Percentiles rank a stretch among this genome's conserved stretches.
Conservation (phyloP, 2,888 invertebrate species). For the Drosophila rubida region DNA sequence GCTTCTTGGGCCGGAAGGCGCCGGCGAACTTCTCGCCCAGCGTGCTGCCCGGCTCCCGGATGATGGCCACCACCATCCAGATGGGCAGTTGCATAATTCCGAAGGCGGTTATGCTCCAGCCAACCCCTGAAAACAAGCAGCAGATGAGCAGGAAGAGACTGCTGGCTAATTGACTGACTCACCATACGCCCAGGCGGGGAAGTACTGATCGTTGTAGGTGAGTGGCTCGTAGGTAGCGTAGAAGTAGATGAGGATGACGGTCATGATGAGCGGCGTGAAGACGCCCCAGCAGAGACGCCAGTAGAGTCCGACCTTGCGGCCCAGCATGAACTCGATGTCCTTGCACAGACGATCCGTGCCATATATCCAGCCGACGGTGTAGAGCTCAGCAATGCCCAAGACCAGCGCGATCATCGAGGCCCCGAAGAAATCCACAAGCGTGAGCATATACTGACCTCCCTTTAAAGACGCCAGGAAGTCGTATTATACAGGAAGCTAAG, state of each 20-base stretch:
- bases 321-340: slow-evolving; percentile 93
- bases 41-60: slow-evolving; percentile 79
- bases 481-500: background rate
- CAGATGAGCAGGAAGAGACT: background rate
- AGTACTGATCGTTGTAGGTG: slow-evolving; percentile 87
- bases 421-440: slow-evolving; percentile 90
- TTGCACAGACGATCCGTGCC: slow-evolving; percentile 88
- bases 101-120: slow-evolving; percentile 86
- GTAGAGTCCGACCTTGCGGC: slow-evolving; percentile 88
- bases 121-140: slow-evolving; percentile 73
- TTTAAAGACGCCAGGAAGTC: slow-evolving; percentile 67
- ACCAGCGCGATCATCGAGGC: slow-evolving; percentile 91
- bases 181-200: slow-evolving; percentile 89
- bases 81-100: slow-evolving; percentile 86
- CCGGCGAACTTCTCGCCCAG: slow-evolving; percentile 82
- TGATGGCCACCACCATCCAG: slow-evolving; percentile 82
- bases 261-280: slow-evolving; percentile 90
- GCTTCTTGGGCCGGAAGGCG: slow-evolving; percentile 85
- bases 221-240: slow-evolving; percentile 87
- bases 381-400: slow-evolving; percentile 88
- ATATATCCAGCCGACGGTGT: slow-evolving; percentile 91
- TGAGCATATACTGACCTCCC: slow-evolving; percentile 91
- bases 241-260: slow-evolving; percentile 90
- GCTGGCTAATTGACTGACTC: too few relatives aligned
- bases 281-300: slow-evolving; percentile 93